Evolutionary conservation across 2,888 invertebrate species (phyloP).

Genomic region (Leucophora obtusa): DNA sequence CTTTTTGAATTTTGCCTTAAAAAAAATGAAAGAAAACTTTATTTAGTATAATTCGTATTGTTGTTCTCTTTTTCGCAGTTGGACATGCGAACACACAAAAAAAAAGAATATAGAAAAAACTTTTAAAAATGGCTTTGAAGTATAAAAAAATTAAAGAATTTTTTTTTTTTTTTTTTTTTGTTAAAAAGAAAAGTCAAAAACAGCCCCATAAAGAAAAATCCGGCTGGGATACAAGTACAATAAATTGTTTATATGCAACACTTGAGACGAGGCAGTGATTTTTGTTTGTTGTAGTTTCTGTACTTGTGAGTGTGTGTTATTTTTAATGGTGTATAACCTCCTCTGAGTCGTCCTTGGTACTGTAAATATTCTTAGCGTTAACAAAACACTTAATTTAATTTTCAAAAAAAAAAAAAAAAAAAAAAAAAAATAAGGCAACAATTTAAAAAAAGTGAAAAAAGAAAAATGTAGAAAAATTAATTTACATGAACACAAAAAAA

Average conservation of each 20-base stretch:
- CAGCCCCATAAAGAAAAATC: neutral
- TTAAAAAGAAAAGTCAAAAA: neutral
- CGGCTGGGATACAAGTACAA: constrained; percentile 1
- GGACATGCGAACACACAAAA: neutral
- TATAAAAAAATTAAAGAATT: neutral
- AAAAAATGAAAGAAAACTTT: neutral
- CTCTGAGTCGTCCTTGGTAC: constrained; percentile 7
- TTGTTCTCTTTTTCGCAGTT: constrained; percentile 1
- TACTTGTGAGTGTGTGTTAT: neutral
- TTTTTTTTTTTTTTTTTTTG: neutral
- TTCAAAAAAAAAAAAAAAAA: constrained; percentile 11
- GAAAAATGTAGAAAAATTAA: constrained; percentile 51
- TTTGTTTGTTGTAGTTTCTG: constrained; percentile 10
- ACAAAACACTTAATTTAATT: constrained; percentile 61
- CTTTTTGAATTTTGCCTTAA: neutral
- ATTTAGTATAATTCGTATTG: neutral
- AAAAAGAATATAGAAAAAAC: neutral
- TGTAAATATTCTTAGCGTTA: constrained; percentile 45
- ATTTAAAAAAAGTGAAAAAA: constrained; percentile 11
- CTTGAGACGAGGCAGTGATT: constrained; percentile 48
- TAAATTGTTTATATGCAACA: constrained; percentile 29
- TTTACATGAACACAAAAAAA: constrained; percentile 44
- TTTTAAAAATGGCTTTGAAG: neutral
- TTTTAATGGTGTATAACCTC: constrained; percentile 38
- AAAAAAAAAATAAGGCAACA: constrained; percentile 20